A percentile compares a stretch with the other conserved stretches of the same genome.
phyloP scores from a whole-genome alignment of 1,140 invertebrate species.

The Bombus fervidus region DNA sequence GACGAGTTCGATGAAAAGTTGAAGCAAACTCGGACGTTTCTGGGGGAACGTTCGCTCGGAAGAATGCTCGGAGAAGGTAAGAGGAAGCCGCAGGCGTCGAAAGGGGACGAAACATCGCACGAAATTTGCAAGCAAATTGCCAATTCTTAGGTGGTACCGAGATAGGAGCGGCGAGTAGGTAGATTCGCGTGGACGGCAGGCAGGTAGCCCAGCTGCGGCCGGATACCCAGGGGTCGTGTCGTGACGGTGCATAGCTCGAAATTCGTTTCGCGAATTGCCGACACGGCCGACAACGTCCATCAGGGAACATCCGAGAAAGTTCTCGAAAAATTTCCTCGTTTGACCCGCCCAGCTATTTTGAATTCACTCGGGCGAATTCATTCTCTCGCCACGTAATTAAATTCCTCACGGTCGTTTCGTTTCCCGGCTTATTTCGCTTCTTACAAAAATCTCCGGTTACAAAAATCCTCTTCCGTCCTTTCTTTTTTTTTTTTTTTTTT shows the following conservation, averaged over 20 bases:
- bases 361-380: constrained; percentile 6
- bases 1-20: no score
- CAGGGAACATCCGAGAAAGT: background rate
- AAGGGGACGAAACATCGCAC: constrained; percentile 49
- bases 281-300: constrained; percentile 5
- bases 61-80: constrained; percentile 41
- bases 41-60: constrained; percentile 25
- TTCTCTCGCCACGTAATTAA: constrained; percentile 5
- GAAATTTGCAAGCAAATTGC: constrained; percentile 82
- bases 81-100: constrained; percentile 43
- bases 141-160: constrained; percentile 77
- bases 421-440: background rate
- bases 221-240: constrained; percentile 47
- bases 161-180: constrained; percentile 65
- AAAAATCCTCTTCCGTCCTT: background rate
- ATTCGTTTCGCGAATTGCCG: constrained; percentile 47
- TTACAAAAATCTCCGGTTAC: background rate
- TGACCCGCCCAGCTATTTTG: background rate
- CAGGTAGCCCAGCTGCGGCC: constrained; percentile 45
- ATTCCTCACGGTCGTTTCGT: background rate
- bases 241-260: constrained; percentile 21
- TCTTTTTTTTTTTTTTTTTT: no score
- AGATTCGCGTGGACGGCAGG: constrained; percentile 52
- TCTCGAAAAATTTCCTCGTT: constrained; percentile 20
- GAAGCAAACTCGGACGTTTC: constrained; percentile 17